These are phyloP conservation scores for Naja naja DNA, from an alignment of 2,113 vertebrate genomes.

Conservation along the genomic window DNA sequence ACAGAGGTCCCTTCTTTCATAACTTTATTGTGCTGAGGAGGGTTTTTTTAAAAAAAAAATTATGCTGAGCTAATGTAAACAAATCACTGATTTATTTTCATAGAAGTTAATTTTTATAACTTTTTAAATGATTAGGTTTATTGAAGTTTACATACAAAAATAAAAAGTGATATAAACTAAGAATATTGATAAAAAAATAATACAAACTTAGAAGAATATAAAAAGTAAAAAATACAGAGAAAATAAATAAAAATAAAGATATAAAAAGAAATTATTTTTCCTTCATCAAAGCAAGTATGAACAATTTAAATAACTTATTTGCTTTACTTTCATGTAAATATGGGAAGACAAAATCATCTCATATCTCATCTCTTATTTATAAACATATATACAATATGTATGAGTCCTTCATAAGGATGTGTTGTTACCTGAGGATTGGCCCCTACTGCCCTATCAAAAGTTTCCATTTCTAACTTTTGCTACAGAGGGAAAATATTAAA, in stretches of 20 bases:
- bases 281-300: neutral
- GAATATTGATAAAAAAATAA: neutral
- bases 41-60: neutral
- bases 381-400: neutral
- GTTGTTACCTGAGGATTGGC: neutral
- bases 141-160: neutral
- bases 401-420: neutral
- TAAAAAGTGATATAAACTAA: neutral
- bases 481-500: neutral
- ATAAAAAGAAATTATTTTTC: neutral
- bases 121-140: neutral
- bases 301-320: neutral
- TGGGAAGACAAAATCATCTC: neutral
- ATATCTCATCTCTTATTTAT: neutral
- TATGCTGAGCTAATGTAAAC: neutral
- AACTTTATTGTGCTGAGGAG: neutral
- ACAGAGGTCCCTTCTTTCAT: neutral
- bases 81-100: neutral
- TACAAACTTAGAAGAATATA: neutral
- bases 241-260: neutral
- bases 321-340: neutral
- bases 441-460: neutral
- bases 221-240: neutral
- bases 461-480: neutral
- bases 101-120: neutral